These are phyloP conservation scores for Pluvialis apricaria DNA, from an alignment of 2,113 vertebrate genomes.

Conservation along the genomic window DNA sequence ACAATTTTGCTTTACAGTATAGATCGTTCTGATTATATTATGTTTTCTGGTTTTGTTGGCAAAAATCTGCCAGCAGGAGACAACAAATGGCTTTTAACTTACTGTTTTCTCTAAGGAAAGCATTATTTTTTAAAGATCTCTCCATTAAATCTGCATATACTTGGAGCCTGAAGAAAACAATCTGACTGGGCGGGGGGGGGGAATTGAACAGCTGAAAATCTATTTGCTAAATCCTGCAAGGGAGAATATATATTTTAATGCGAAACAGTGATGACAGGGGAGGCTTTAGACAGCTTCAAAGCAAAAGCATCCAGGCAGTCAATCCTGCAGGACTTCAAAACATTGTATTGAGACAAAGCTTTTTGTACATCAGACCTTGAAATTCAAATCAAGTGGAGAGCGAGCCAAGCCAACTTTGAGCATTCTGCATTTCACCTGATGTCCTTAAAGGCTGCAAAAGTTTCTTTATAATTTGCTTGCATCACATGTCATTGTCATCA, in stretches of 20 bases:
- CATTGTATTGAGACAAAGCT: slow-evolving; percentile 1
- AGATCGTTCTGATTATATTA: neutral
- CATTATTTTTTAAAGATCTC: slow-evolving; percentile 48
- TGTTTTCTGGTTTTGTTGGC: slow-evolving; percentile 24
- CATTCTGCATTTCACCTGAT: neutral
- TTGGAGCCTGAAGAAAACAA: slow-evolving; percentile 34
- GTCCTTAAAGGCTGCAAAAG: neutral
- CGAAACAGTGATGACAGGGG: neutral
- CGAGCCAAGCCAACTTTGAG: neutral
- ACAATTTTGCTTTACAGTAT: neutral
- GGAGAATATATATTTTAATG: slow-evolving; percentile 3
- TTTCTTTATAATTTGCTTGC: neutral
- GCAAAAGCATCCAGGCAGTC: neutral
- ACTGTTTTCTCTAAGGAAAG: slow-evolving; percentile 7
- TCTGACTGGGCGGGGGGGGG: neutral
- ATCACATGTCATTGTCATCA: neutral
- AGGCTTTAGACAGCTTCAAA: slow-evolving; percentile 38
- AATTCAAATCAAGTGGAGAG: neutral
- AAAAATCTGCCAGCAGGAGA: slow-evolving; percentile 23
- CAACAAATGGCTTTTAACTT: slow-evolving; percentile 47
- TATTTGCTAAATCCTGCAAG: slow-evolving; percentile 4
- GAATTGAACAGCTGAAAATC: neutral
- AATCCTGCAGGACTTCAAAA: slow-evolving; percentile 41
- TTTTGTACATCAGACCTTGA: slow-evolving; percentile 23
- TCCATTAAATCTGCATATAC: slow-evolving; percentile 56